Base-by-base conservation (phyloP, 2,113 vertebrate species). In the Chionis minor region DNA sequence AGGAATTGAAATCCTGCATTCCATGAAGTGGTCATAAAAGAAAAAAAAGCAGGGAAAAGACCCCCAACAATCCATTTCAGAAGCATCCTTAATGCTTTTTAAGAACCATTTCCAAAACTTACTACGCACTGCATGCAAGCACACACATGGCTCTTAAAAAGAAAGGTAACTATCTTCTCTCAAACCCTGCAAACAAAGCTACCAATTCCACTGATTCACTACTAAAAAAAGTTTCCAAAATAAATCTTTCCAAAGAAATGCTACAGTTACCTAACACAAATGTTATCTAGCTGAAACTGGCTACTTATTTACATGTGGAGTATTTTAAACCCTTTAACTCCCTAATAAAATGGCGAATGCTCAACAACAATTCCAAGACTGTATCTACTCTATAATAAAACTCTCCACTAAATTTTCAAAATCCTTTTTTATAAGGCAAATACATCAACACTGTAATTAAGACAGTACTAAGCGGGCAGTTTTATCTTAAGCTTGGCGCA, bases 121-220 rank as follows among this genome's bases (percentile, higher is more conserved):
- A 4, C 14, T 23, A 7, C 10, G 38, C 49, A 52, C 11, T 22
- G 2, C 13, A 73, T 0, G 0, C 2, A 0, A 79, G 8, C 32
- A 49, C 10, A 65, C 2, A 21, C 0, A 0, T 1, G 33, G 12
- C 6, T 84, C 16, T 69, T 75, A 52, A 59, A 84, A 87, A 51
- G 7, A 74, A 17, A 63, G 3, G 5, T 54, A 81, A 65, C 4
- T 35, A 78, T 56, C 28, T 63, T 85, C 14, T 27, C 23, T 54
- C 40, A 85, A 85, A 81, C 4, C 3, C 4, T 9, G 1, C 10
- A 59, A 86, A 81, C 5, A 69, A 49, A 87, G 14, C 6, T 49
- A 26, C 1, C 1, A 75, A 69, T 72, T 82, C 52, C 33, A 78
- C 2, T 27, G 8, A 28, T 74, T 44, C 22, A 47, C 11, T 35